A percentile compares a stretch with the other conserved stretches of the same genome.
Evolutionary conservation across 2,888 invertebrate species (phyloP).

Genomic region (Caenorhabditis imperialis): DNA sequence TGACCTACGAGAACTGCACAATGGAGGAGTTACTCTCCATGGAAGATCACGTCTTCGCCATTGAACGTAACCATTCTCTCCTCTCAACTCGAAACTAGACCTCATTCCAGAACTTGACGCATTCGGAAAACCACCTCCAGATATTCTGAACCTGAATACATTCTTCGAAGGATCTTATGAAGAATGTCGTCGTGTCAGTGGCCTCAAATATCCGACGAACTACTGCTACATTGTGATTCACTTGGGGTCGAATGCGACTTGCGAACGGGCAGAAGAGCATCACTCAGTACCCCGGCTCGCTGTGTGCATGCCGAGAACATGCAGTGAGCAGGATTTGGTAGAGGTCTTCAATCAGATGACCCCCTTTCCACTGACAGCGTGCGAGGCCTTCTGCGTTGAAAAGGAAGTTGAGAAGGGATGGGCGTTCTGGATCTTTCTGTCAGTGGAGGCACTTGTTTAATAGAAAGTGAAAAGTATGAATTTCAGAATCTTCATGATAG

Average conservation of each 20-base stretch:
- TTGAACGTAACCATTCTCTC: conserved; percentile 27
- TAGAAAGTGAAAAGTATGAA: not conserved
- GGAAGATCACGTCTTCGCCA: conserved; percentile 38
- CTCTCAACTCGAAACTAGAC: not conserved
- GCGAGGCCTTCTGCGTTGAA: conserved; percentile 23
- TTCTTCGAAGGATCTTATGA: conserved; percentile 36
- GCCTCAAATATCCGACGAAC: conserved; percentile 37
- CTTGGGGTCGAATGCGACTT: conserved; percentile 11
- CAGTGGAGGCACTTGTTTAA: conserved; percentile 2
- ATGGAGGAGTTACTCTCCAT: conserved; percentile 16
- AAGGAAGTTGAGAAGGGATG: conserved; percentile 20
- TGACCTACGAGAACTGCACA: conserved; percentile 33
- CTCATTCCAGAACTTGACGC: conserved; percentile 52
- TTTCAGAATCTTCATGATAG: conserved; percentile 38
- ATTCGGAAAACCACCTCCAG: conserved; percentile 47
- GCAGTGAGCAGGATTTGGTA: conserved; percentile 29
- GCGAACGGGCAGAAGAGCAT: not conserved
- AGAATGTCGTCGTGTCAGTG: conserved; percentile 39
- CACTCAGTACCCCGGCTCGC: conserved; percentile 18
- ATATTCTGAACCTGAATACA: conserved; percentile 32
- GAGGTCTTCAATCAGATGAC: conserved; percentile 28
- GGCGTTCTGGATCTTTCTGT: conserved; percentile 41
- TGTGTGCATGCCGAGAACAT: conserved; percentile 30
- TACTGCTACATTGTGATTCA: conserved; percentile 36
- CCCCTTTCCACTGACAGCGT: conserved; percentile 23